A percentile compares a stretch with the other conserved stretches of the same genome.
Conservation (phyloP, 1,140 invertebrate species). For the Trypoxylus dichotomus region DNA sequence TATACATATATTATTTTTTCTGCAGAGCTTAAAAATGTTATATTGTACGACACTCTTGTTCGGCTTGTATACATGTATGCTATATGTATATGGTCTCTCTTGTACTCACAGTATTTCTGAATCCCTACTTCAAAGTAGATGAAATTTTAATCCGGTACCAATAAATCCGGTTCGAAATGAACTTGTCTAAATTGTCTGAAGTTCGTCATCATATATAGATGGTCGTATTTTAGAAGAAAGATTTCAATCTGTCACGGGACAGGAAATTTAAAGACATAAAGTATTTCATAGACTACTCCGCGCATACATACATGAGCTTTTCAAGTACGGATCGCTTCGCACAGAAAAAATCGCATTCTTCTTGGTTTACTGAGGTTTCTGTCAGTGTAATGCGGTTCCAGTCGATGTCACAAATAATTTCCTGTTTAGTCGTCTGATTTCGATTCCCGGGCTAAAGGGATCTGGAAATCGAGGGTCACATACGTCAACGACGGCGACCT, state of each 20-base stretch:
- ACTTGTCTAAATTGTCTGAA: too few relatives aligned
- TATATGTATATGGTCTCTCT: too few relatives aligned
- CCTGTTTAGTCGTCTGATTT: conserved; percentile 16
- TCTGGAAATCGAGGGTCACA: background rate
- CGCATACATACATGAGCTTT: background rate
- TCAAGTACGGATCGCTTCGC: background rate
- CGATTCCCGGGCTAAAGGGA: background rate
- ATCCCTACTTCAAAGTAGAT: too few relatives aligned
- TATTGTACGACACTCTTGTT: too few relatives aligned
- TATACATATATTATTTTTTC: too few relatives aligned
- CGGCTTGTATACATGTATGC: too few relatives aligned
- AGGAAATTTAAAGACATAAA: background rate
- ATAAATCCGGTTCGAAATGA: too few relatives aligned
- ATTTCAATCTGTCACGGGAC: background rate
- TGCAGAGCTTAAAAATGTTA: too few relatives aligned
- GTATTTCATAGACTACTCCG: background rate
- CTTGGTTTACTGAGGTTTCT: background rate
- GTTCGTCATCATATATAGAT: too few relatives aligned
- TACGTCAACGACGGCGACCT: background rate
- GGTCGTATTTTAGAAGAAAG: background rate
- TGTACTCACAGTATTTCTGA: too few relatives aligned
- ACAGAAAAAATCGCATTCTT: background rate
- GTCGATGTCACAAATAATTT: conserved; percentile 16
- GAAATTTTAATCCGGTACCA: too few relatives aligned
- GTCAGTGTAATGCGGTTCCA: conserved; percentile 8